A percentile compares a stretch with the other conserved stretches of the same genome.
phyloP scores from a whole-genome alignment of 2,113 vertebrate species.

The Mobula hypostoma region DNA sequence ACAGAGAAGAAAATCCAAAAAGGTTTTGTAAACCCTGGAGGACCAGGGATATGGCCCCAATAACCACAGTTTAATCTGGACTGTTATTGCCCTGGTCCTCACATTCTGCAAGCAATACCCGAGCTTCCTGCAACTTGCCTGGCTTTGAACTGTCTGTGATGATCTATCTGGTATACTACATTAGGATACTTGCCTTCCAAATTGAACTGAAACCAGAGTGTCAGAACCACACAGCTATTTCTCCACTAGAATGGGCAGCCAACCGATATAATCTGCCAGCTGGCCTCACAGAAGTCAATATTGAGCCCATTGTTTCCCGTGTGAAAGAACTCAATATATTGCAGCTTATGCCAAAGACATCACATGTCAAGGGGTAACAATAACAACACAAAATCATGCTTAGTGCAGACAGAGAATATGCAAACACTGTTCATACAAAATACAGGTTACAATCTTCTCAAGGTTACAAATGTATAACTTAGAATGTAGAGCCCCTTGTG shows the following conservation, averaged over 20 bases:
- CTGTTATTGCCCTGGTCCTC: not conserved
- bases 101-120: not conserved
- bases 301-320: not conserved
- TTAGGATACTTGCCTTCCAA: not conserved
- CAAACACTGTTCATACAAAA: not conserved
- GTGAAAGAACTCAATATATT: not conserved
- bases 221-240: not conserved
- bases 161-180: not conserved
- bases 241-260: not conserved
- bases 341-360: not conserved
- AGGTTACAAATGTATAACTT: not conserved
- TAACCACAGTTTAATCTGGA: not conserved
- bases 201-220: not conserved
- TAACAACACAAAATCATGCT: not conserved
- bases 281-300: not conserved
- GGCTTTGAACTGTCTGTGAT: not conserved
- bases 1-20: not conserved
- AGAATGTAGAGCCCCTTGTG: not conserved
- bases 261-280: not conserved
- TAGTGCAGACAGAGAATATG: not conserved
- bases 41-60: not conserved
- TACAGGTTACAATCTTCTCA: not conserved
- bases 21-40: not conserved
- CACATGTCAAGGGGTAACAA: not conserved
- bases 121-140: not conserved